Percentiles rank a stretch among this genome's conserved stretches.
These are phyloP conservation scores for Balaeniceps rex DNA, from an alignment of 2,113 vertebrate species.

Conservation along the genomic window DNA sequence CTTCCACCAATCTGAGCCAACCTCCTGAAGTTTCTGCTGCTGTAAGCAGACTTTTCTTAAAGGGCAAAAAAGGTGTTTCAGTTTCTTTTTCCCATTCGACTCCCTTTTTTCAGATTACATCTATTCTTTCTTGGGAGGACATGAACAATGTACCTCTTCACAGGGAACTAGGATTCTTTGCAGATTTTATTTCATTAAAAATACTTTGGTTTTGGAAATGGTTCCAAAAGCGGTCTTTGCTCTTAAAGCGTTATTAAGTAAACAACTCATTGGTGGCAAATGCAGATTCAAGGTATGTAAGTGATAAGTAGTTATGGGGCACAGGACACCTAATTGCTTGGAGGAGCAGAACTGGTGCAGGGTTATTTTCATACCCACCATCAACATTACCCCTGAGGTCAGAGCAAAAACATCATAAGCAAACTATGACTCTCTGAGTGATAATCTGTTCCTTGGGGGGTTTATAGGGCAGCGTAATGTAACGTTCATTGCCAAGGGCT, in stretches of 20 bases:
- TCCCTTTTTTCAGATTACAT: not conserved
- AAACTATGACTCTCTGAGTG: not conserved
- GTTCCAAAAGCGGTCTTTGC: not conserved
- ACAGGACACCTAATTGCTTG: not conserved
- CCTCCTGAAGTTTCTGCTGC: not conserved
- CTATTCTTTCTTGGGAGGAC: not conserved
- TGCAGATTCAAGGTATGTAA: not conserved
- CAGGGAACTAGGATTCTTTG: not conserved
- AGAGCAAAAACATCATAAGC: not conserved
- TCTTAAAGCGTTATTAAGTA: not conserved
- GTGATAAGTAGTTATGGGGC: not conserved
- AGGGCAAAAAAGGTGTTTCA: not conserved
- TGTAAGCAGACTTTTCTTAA: not conserved
- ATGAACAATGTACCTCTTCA: not conserved
- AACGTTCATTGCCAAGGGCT: not conserved
- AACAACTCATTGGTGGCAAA: not conserved
- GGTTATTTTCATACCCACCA: not conserved
- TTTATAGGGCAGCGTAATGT: not conserved
- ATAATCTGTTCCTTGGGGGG: not conserved
- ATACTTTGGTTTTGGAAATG: not conserved
- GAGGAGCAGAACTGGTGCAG: not conserved
- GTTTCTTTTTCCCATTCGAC: not conserved
- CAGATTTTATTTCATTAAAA: not conserved
- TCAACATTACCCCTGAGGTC: not conserved
- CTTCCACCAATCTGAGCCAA: not conserved